These are phyloP conservation scores for Sorex maritimensis DNA, from an alignment of 2,797 vertebrate species.

Conservation along the genomic window DNA sequence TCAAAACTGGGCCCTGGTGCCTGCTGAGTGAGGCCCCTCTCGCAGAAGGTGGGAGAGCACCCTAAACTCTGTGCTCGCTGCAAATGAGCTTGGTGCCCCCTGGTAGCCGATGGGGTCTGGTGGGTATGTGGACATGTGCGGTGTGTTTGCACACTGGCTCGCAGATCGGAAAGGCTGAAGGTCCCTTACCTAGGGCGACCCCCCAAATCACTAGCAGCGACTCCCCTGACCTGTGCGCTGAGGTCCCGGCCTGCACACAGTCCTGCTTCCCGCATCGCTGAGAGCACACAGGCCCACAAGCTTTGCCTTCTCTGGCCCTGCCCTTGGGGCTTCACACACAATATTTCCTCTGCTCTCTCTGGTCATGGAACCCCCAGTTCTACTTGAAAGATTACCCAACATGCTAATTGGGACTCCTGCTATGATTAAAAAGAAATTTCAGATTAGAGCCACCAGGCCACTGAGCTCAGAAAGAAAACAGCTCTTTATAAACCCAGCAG, in stretches of 20 bases:
- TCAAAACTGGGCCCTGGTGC: constrained; percentile 71
- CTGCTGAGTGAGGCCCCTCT: constrained; percentile 54
- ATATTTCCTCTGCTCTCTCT: constrained; percentile 81
- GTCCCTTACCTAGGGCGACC: accelerated
- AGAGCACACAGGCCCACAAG: not conserved
- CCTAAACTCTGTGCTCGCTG: not conserved
- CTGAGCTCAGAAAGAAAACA: constrained; percentile 90
- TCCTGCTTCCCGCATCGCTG: not conserved
- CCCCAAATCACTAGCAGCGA: too few relatives aligned
- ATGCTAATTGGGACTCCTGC: constrained; percentile 92
- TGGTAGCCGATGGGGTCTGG: not conserved
- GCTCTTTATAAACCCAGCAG: constrained; percentile 91
- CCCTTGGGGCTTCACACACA: constrained; percentile 63
- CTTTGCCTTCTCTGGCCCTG: constrained; percentile 44
- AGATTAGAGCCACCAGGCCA: constrained; percentile 90
- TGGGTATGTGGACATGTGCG: accelerated
- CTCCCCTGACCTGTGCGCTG: not conserved
- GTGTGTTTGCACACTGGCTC: not conserved
- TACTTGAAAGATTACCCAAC: constrained; percentile 90
- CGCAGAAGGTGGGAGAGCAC: not conserved
- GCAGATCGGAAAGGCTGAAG: accelerated
- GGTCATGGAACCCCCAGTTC: constrained; percentile 85
- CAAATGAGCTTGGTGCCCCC: too few relatives aligned
- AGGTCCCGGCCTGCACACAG: not conserved
- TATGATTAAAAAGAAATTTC: constrained; percentile 94